Evolutionary conservation across 2,797 vertebrate genomes (phyloP).

Genomic region (Hirundo rustica): DNA sequence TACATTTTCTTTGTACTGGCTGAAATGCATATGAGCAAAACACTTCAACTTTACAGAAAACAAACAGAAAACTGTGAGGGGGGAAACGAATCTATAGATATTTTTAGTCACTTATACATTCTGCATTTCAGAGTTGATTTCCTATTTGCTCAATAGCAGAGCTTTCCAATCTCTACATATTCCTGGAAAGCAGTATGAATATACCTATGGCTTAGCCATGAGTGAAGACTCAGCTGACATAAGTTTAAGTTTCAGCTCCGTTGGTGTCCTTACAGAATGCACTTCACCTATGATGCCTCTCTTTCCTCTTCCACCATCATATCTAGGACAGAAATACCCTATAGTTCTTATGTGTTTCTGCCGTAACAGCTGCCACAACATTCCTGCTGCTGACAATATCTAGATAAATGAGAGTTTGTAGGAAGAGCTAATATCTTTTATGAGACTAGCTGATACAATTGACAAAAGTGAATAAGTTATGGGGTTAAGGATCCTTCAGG

Average conservation of each 20-base stretch:
- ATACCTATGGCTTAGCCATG: not conserved
- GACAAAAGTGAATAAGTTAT: constrained; percentile 30
- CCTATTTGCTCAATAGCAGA: not conserved
- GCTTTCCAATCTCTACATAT: not conserved
- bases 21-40: not conserved
- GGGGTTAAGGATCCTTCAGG: constrained; percentile 38
- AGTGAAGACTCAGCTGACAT: not conserved
- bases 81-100: not conserved
- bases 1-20: not conserved
- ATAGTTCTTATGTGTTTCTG: not conserved
- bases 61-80: not conserved
- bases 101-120: not conserved
- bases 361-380: not conserved
- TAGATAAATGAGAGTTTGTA: not conserved
- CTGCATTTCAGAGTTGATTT: not conserved
- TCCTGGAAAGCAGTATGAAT: constrained; percentile 7
- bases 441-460: not conserved
- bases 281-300: not conserved
- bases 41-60: not conserved
- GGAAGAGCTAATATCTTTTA: constrained; percentile 15
- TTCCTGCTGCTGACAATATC: not conserved
- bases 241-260: not conserved
- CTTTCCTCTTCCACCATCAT: not conserved
- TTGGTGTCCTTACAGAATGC: not conserved
- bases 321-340: not conserved